These are phyloP conservation scores for Leptoteleia sp. DNA, from an alignment of 1,140 invertebrate species.

Conservation along the genomic window DNA sequence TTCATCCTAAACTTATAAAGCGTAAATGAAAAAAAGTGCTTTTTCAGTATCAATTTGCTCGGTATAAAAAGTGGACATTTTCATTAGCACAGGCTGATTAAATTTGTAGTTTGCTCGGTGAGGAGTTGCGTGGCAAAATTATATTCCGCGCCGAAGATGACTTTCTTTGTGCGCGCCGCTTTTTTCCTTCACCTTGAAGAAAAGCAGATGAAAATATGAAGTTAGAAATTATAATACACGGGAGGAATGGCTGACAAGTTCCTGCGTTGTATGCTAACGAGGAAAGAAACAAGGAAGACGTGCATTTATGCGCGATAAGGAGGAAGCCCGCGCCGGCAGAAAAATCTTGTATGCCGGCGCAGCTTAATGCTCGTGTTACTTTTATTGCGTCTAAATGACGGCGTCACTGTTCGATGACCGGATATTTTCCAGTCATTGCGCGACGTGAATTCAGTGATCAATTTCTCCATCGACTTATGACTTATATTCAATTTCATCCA, in stretches of 20 bases:
- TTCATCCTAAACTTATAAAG: too few species aligned
- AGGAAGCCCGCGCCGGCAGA: slow-evolving; percentile 45
- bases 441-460: slow-evolving; percentile 1
- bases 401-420: slow-evolving; percentile 28
- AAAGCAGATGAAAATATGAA: slow-evolving; percentile 10
- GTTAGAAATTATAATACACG: slow-evolving; percentile 23
- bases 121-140: background rate
- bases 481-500: too few species aligned
- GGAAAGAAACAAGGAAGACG: slow-evolving; percentile 33
- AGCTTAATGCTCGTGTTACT: slow-evolving; percentile 33
- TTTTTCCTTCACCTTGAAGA: slow-evolving; percentile 15
- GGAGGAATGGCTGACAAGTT: slow-evolving; percentile 28
- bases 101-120: too few species aligned
- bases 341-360: slow-evolving; percentile 36
- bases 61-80: too few species aligned
- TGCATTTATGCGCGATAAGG: slow-evolving; percentile 39
- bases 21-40: too few species aligned
- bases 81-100: too few species aligned
- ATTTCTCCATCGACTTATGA: slow-evolving; percentile 2
- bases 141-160: slow-evolving; percentile 7
- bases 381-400: slow-evolving; percentile 31
- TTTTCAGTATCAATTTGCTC: too few species aligned
- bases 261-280: slow-evolving; percentile 39
- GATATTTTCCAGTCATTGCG: slow-evolving; percentile 20
- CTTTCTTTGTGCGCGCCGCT: too few species aligned